Percentiles rank a stretch among this genome's conserved stretches.
Conservation (phyloP, 2,888 invertebrate genomes). For the Tridacna gigas region DNA sequence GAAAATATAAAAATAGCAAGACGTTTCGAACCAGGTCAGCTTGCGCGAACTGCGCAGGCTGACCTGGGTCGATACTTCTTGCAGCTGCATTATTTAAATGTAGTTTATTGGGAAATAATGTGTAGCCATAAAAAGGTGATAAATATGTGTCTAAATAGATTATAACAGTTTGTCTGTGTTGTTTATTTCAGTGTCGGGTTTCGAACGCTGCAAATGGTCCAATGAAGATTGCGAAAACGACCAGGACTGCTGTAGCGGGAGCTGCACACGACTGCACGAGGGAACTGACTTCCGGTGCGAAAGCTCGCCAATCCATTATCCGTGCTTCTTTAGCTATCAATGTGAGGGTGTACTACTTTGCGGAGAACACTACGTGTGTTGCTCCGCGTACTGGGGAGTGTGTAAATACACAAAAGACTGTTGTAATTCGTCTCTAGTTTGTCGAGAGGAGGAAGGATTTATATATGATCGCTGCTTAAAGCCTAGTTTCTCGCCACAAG, state of each 20-base stretch:
- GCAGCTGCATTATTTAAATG: no score
- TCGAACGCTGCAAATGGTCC: slow-evolving; percentile 69
- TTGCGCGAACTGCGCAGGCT: no score
- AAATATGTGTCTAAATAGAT: no score
- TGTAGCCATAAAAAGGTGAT: no score
- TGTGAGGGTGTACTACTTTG: slow-evolving; percentile 73
- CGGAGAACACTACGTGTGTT: slow-evolving; percentile 73
- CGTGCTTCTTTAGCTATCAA: slow-evolving; percentile 75
- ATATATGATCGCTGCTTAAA: slow-evolving; percentile 74
- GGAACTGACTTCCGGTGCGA: slow-evolving; percentile 73
- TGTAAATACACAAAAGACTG: slow-evolving; percentile 71
- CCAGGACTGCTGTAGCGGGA: slow-evolving; percentile 73
- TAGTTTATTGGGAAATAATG: no score
- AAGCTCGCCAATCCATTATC: slow-evolving; percentile 66
- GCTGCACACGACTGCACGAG: slow-evolving; percentile 71
- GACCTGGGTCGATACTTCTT: no score
- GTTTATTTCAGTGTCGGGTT: not conserved
- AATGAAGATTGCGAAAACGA: slow-evolving; percentile 73
- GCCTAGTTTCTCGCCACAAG: slow-evolving; percentile 41
- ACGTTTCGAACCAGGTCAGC: no score
- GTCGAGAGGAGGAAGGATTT: slow-evolving; percentile 71
- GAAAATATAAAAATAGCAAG: no score
- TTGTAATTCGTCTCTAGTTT: slow-evolving; percentile 71
- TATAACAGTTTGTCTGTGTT: not conserved
- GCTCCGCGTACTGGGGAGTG: slow-evolving; percentile 77